Conservation (phyloP, 2,113 vertebrate species). For the Megatriorchis doriae region DNA sequence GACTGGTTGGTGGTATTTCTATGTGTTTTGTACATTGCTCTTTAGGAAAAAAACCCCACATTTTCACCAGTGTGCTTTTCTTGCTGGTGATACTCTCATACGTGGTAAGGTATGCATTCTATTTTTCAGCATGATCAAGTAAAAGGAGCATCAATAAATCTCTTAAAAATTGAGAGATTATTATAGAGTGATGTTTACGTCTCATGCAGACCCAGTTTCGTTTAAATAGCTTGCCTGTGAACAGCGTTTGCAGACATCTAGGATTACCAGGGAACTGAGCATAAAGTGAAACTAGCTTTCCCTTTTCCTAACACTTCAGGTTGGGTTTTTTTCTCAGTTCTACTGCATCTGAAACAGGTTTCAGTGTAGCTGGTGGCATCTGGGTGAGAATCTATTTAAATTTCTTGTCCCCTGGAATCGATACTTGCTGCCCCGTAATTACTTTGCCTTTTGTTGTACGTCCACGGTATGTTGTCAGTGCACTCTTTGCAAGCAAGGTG, state of each 20-base stretch:
- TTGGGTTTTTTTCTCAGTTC: not conserved
- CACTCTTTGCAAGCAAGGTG: not conserved
- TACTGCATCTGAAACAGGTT: not conserved
- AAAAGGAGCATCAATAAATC: not conserved
- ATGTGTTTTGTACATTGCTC: not conserved
- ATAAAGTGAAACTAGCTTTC: not conserved
- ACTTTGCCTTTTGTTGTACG: not conserved
- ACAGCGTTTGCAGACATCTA: not conserved
- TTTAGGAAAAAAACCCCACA: not conserved
- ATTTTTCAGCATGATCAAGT: not conserved
- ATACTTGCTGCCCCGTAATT: not conserved
- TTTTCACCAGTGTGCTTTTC: not conserved
- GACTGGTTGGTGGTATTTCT: not conserved
- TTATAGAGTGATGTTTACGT: not conserved
- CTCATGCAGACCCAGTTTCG: not conserved
- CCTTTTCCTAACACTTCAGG: rapidly evolving
- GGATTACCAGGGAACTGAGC: not conserved
- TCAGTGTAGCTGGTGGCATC: not conserved
- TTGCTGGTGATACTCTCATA: not conserved
- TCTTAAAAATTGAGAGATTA: not conserved
- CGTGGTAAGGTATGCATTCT: rapidly evolving
- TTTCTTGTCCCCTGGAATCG: not conserved
- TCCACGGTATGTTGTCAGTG: rapidly evolving
- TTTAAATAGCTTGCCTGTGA: not conserved
- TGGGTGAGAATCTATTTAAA: not conserved